phyloP scores from a whole-genome alignment of 2,113 vertebrate species.

The Leptobrachium leishanense region DNA sequence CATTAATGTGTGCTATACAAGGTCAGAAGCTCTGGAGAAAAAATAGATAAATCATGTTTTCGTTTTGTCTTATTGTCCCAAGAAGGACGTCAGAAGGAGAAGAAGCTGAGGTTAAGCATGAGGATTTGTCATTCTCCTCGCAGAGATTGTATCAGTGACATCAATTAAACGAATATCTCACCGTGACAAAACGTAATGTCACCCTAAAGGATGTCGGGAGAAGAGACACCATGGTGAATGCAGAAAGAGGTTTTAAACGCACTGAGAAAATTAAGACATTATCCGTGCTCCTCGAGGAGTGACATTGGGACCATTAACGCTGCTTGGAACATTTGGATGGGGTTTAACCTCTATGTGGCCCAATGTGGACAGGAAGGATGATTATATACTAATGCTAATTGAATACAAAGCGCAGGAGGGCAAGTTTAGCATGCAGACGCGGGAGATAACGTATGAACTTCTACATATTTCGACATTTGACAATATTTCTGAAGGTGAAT shows the following conservation, averaged over 20 bases:
- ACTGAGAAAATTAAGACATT: neutral
- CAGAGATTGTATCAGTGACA: conserved; percentile 17
- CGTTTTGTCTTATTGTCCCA: neutral
- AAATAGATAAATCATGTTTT: neutral
- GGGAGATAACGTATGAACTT: conserved; percentile 12
- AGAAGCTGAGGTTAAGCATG: conserved; percentile 33
- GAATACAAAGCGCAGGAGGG: neutral
- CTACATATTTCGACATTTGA: no score
- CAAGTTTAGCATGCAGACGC: conserved; percentile 19
- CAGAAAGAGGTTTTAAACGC: neutral
- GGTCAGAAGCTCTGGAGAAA: no score
- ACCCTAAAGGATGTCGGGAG: neutral
- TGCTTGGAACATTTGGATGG: conserved; percentile 16
- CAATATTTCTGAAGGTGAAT: no score
- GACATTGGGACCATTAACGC: neutral
- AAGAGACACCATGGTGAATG: conserved; percentile 1
- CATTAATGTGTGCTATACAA: no score
- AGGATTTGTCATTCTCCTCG: conserved; percentile 2
- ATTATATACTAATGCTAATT: neutral
- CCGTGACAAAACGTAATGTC: conserved; percentile 31
- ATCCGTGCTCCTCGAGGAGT: neutral
- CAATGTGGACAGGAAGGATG: neutral
- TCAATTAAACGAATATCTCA: conserved; percentile 24
- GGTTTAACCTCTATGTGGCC: neutral
- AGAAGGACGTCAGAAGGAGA: conserved; percentile 1